Percentiles rank a stretch among this genome's conserved stretches.
These are phyloP conservation scores for Anoplopoma fimbria DNA, from an alignment of 2,113 vertebrate species.

Conservation along the genomic window DNA sequence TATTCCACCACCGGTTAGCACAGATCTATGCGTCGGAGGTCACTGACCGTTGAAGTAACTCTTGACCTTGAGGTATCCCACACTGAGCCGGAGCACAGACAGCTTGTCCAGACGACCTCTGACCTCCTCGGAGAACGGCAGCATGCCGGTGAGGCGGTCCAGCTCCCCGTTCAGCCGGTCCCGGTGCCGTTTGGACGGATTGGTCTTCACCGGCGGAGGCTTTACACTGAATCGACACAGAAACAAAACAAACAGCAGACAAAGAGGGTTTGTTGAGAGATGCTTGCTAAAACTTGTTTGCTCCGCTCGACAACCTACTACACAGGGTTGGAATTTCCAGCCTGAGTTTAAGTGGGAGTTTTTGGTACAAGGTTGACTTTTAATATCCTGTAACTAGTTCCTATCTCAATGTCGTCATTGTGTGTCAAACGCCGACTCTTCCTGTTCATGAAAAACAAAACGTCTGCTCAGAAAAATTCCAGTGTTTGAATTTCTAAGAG, in stretches of 20 bases:
- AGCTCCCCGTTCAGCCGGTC: slow-evolving; percentile 83
- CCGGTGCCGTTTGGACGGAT: slow-evolving; percentile 82
- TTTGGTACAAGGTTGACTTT: background rate
- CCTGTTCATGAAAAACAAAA: background rate
- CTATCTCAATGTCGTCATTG: background rate
- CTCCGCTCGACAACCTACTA: background rate
- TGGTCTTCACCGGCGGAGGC: slow-evolving; percentile 67
- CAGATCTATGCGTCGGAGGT: background rate
- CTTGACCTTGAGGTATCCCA: slow-evolving; percentile 83
- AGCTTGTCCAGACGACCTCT: slow-evolving; percentile 79
- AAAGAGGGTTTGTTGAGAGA: background rate
- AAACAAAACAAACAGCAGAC: background rate
- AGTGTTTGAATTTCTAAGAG: slow-evolving; percentile 4
- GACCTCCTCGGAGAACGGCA: slow-evolving; percentile 81
- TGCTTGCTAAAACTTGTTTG: slow-evolving; percentile 12
- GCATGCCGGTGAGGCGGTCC: slow-evolving; percentile 71
- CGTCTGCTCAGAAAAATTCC: background rate
- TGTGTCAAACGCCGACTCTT: background rate
- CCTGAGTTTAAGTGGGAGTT: background rate
- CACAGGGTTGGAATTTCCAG: slow-evolving; percentile 19
- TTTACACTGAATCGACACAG: slow-evolving; percentile 27
- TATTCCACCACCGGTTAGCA: background rate
- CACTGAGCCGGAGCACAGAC: slow-evolving; percentile 79
- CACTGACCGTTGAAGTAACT: slow-evolving; percentile 77
- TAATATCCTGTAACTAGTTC: slow-evolving; percentile 10